phyloP scores from a whole-genome alignment of 2,797 vertebrate species.

The Sparidentex hasta region DNA sequence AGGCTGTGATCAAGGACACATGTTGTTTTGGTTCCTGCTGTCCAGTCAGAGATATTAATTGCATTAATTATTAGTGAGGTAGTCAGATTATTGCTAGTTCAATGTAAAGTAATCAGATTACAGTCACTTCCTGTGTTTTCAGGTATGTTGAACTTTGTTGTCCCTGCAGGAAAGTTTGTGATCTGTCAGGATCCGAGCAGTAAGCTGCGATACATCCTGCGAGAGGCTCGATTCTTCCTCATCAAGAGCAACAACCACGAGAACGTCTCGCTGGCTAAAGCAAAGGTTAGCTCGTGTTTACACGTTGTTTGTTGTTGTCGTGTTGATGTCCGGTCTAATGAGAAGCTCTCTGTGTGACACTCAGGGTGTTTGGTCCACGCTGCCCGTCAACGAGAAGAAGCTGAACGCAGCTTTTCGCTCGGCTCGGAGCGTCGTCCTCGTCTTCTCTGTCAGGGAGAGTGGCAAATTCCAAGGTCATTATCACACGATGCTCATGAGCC shows the following conservation, averaged over 20 bases:
- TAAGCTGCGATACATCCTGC: slow-evolving; percentile 95
- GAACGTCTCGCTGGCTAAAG: slow-evolving; percentile 98
- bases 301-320: too few species aligned
- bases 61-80: too few species aligned
- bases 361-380: slow-evolving; percentile 98
- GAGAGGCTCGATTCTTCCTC: slow-evolving; percentile 96
- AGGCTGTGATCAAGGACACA: too few species aligned
- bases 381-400: slow-evolving; percentile 99
- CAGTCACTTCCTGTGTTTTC: not conserved
- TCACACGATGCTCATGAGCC: not conserved
- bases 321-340: too few species aligned
- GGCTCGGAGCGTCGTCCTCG: slow-evolving; percentile 94
- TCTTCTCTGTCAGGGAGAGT: slow-evolving; percentile 98
- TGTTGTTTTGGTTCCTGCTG: too few species aligned
- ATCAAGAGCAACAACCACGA: slow-evolving; percentile 99
- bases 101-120: slow-evolving; percentile 5
- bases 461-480: slow-evolving; percentile 95
- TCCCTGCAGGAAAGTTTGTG: too few species aligned
- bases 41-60: too few species aligned
- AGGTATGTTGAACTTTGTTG: slow-evolving; percentile 42
- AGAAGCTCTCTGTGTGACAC: too few species aligned
- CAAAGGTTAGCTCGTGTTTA: slow-evolving; percentile 87
- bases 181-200: slow-evolving; percentile 86
- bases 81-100: not conserved
- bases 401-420: slow-evolving; percentile 95